A percentile compares a stretch with the other conserved stretches of the same genome.
Conservation (phyloP, 2,797 vertebrate species). For the Semotilus atromaculatus region DNA sequence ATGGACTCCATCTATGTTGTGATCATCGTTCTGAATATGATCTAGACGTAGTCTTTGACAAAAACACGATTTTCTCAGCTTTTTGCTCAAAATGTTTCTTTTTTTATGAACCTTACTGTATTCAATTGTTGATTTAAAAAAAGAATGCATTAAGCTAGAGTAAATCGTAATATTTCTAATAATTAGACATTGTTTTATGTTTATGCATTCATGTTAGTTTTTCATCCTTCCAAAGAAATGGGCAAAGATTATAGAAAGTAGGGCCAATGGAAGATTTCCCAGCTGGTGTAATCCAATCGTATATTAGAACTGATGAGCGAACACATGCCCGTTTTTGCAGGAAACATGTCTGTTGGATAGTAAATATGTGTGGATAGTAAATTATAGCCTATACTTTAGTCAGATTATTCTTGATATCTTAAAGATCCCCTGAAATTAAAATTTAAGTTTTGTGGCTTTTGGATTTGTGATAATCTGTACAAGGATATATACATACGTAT, state of each 20-base stretch:
- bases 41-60: too few species aligned
- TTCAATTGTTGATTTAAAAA: too few species aligned
- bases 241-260: conserved; percentile 5
- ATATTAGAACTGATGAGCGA: neutral
- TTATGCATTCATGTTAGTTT: too few species aligned
- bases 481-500: neutral
- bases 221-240: too few species aligned
- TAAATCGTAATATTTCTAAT: too few species aligned
- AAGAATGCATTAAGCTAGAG: too few species aligned
- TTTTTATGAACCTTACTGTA: too few species aligned
- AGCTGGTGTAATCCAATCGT: neutral
- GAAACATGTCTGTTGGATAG: neutral
- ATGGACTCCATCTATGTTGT: too few species aligned
- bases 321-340: neutral
- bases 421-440: conserved; percentile 10
- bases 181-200: too few species aligned
- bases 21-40: too few species aligned
- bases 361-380: neutral
- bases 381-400: neutral
- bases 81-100: too few species aligned
- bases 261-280: neutral
- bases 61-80: too few species aligned
- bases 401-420: neutral
- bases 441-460: neutral
- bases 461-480: neutral